These are phyloP conservation scores for Chloromyia formosa DNA, from an alignment of 2,888 invertebrate species.

Conservation along the genomic window DNA sequence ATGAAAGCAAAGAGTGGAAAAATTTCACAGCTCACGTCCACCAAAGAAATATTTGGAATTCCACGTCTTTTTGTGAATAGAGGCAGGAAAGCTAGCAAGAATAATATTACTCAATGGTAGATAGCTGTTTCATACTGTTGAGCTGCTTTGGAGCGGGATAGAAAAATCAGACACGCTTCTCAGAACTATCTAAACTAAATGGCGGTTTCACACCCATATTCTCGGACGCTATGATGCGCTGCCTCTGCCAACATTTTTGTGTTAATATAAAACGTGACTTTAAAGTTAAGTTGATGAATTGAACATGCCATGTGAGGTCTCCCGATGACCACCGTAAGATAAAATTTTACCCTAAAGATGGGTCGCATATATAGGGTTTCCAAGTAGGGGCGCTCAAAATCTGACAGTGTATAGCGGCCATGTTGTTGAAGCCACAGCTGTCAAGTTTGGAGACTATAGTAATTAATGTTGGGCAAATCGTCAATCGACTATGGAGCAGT, in stretches of 20 bases:
- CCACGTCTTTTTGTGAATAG: background rate
- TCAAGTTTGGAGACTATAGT: too few relatives aligned
- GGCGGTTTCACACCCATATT: background rate
- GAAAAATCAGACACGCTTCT: too few relatives aligned
- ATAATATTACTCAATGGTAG: too few relatives aligned
- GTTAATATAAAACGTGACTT: slow-evolving; percentile 33
- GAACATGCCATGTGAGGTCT: slow-evolving; percentile 10
- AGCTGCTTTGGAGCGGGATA: too few relatives aligned
- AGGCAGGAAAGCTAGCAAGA: too few relatives aligned
- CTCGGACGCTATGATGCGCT: background rate
- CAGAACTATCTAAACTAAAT: slow-evolving; percentile 1
- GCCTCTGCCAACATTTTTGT: slow-evolving; percentile 28
- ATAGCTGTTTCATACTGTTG: too few relatives aligned
- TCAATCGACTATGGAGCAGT: too few relatives aligned
- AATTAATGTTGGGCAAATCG: too few relatives aligned
- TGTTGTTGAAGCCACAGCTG: too few relatives aligned
- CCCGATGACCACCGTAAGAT: slow-evolving; percentile 32
- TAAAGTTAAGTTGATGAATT: slow-evolving; percentile 36
- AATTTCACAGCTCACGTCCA: slow-evolving; percentile 39
- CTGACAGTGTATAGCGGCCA: too few relatives aligned
- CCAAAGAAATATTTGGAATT: slow-evolving; percentile 29
- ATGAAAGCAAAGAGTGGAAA: slow-evolving; percentile 40
- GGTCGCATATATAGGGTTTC: too few relatives aligned
- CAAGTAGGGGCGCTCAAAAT: too few relatives aligned
- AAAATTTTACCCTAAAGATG: slow-evolving; percentile 7